Evolutionary conservation across 2,888 invertebrate species (phyloP).

Genomic region (Melieria crassipennis): DNA sequence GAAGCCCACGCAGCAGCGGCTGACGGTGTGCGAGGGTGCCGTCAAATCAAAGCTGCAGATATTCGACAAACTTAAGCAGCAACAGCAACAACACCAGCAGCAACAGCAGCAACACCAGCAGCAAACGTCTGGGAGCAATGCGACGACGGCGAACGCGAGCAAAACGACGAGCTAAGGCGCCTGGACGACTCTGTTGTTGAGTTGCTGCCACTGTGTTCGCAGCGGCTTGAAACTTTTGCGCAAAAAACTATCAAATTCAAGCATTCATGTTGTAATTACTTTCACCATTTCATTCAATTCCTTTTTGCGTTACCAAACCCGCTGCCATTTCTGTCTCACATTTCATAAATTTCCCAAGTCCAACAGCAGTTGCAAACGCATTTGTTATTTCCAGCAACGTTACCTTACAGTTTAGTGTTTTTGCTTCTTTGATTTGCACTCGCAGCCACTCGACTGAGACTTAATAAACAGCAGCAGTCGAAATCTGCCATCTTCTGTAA

Average conservation of each 20-base stretch:
- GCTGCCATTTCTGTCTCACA: too few relatives aligned
- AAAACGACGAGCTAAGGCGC: neutral
- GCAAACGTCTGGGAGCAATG: constrained; percentile 13
- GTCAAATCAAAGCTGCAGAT: constrained; percentile 86
- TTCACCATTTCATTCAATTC: neutral
- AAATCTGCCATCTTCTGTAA: too few relatives aligned
- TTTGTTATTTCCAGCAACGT: too few relatives aligned
- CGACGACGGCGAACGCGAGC: neutral
- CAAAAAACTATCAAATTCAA: neutral
- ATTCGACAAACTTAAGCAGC: constrained; percentile 77
- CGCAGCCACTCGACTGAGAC: too few relatives aligned
- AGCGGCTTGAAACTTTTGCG: neutral
- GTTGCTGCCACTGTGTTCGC: neutral
- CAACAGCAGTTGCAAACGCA: too few relatives aligned
- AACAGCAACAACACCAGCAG: constrained; percentile 51
- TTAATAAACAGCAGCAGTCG: too few relatives aligned
- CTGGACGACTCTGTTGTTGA: neutral
- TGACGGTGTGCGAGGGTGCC: constrained; percentile 86
- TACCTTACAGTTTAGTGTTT: too few relatives aligned
- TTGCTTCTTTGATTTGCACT: too few relatives aligned
- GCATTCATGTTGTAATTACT: neutral
- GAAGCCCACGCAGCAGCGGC: constrained; percentile 70
- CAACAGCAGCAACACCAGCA: constrained; percentile 37
- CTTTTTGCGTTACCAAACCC: too few relatives aligned
- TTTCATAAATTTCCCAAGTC: too few relatives aligned